Conservation (phyloP, 2,797 vertebrate genomes). For the Silurus lanzhouensis region DNA sequence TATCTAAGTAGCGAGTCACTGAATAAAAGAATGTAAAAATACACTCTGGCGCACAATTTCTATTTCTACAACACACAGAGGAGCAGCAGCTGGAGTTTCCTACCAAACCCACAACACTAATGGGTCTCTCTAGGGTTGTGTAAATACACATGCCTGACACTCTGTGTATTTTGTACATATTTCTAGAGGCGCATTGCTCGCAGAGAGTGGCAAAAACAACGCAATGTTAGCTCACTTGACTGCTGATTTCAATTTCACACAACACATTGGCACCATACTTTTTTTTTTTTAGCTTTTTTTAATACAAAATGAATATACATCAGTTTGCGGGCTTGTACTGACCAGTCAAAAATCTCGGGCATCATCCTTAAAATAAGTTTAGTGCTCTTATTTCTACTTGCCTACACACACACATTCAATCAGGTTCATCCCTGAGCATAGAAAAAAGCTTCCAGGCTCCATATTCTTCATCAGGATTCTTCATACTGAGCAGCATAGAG, state of each 20-base stretch:
- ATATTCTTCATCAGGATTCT: not conserved
- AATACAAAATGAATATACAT: not conserved
- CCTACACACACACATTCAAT: not conserved
- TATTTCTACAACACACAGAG: constrained; percentile 47
- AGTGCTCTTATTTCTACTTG: not conserved
- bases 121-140: constrained; percentile 68
- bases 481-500: not conserved
- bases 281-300: not conserved
- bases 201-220: not conserved
- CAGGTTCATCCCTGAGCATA: not conserved
- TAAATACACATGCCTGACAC: constrained; percentile 59
- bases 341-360: not conserved
- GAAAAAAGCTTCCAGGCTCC: not conserved
- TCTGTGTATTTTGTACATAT: constrained; percentile 7
- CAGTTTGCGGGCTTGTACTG: not conserved
- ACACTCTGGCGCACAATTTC: constrained; percentile 1
- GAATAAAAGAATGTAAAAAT: constrained; percentile 7
- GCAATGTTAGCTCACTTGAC: constrained; percentile 7
- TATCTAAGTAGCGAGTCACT: not conserved
- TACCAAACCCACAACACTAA: constrained; percentile 72
- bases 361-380: not conserved
- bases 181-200: constrained; percentile 13
- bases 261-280: not conserved
- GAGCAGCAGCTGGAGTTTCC: constrained; percentile 71
- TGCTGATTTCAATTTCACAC: not conserved